Conservation (phyloP, 2,888 invertebrate species). For the Drosophila picticornis region DNA sequence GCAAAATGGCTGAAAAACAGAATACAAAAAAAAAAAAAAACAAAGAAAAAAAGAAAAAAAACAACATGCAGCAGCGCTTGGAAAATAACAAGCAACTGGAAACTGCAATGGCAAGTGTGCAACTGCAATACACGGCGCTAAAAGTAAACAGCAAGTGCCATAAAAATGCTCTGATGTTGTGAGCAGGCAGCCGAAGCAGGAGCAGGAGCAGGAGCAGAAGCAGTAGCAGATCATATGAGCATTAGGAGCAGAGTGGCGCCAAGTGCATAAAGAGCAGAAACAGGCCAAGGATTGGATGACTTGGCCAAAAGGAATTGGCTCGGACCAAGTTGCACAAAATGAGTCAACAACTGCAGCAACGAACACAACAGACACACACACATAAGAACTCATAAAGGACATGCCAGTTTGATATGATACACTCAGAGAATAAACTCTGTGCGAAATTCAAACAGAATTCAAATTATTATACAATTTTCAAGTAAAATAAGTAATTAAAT, state of each 20-base stretch:
- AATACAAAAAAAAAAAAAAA: neutral
- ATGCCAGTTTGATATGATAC: slow-evolving; percentile 36
- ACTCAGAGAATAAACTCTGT: neutral
- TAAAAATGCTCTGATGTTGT: slow-evolving; percentile 62
- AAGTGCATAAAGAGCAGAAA: slow-evolving; percentile 69
- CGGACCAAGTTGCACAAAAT: slow-evolving; percentile 59
- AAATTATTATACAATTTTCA: neutral
- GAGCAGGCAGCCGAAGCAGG: slow-evolving; percentile 14
- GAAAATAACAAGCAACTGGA: slow-evolving; percentile 55
- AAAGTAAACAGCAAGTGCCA: slow-evolving; percentile 69
- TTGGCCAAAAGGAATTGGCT: slow-evolving; percentile 72
- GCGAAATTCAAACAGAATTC: neutral
- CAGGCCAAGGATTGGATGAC: slow-evolving; percentile 65
- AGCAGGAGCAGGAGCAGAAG: slow-evolving; percentile 9
- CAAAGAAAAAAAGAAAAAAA: slow-evolving; percentile 6
- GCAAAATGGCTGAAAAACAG: neutral
- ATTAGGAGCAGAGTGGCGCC: slow-evolving; percentile 43
- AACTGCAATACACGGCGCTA: slow-evolving; percentile 28
- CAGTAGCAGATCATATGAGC: slow-evolving; percentile 66
- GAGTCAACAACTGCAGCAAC: slow-evolving; percentile 75
- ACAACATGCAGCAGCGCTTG: slow-evolving; percentile 32
- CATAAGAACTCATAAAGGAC: slow-evolving; percentile 52
- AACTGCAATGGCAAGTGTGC: slow-evolving; percentile 39
- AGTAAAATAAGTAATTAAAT: neutral
- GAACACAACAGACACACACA: slow-evolving; percentile 30